Evolutionary conservation across 2,888 invertebrate species (phyloP), one percentile per base, ranked within the genome.

Genomic region (Polydrusus tereticollis): DNA sequence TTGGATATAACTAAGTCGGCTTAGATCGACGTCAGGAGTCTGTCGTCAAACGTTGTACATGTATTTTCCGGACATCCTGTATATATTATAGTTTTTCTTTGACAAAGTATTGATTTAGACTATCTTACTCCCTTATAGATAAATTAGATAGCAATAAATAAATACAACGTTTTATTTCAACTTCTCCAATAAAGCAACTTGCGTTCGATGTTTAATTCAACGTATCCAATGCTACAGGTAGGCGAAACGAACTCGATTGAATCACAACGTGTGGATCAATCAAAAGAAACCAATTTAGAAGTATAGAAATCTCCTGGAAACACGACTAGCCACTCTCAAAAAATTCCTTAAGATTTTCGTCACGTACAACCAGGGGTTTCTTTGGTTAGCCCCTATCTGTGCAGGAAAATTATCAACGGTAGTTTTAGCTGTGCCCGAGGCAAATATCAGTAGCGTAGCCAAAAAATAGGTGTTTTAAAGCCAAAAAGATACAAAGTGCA

Each of bases 241-340:
- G 68, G 38, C 41, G 18, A 50, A 68, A 20, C 60, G 36, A 68
- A 68, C 50, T 36, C 59, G 50, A 68, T 68, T 68, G 59, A 68
- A 50, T 59, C 47, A 58, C 10, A 60, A 60, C 68, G 60, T 68
- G 68, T 59, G 59, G 68, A 50, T 50, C 68, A 68, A 68, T 68
- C 68, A 68, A 68, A 68, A 60, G 60, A 68, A 68, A 68, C 50
- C 60, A 68, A 68, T 68, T 60, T 60, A 47, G 36, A 58, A 18
- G 18, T 16, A 50, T 50, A 47, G 68, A 60, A 60, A 60, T 26
- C 52, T 23, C 41, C 8, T 4, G 60, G 60, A 68, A 68, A 60
- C 33, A 29, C 36, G 41, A 38, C 50, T 60, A 50, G 50, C 59
- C 60, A 47, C 58, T 45, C 43, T 18, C n/a, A 57, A 41, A 63